These are phyloP conservation scores for Hyppa rectilinea DNA, from an alignment of 2,888 invertebrate species.

Conservation along the genomic window DNA sequence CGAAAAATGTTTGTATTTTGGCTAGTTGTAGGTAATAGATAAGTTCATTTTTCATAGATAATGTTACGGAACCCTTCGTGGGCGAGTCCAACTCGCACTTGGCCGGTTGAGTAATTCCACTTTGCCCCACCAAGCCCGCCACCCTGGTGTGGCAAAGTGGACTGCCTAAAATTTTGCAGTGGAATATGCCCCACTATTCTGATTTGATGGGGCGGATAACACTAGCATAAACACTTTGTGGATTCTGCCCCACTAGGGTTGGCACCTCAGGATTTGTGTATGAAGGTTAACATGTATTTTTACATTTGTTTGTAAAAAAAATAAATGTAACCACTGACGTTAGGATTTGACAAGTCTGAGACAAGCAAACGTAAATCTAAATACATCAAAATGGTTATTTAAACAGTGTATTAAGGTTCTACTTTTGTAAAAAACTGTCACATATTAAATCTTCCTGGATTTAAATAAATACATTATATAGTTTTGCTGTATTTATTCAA, in stretches of 20 bases:
- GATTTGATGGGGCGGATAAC: conserved; percentile 19
- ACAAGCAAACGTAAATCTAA: conserved; percentile 31
- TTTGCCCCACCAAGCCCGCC: too few species aligned
- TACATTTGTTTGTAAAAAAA: conserved; percentile 7
- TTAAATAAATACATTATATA: conserved; percentile 27
- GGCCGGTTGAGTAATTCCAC: too few species aligned
- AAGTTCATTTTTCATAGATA: too few species aligned
- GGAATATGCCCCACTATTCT: conserved; percentile 13
- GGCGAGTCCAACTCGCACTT: too few species aligned
- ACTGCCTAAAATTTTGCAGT: conserved; percentile 2
- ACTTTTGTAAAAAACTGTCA: conserved; percentile 13
- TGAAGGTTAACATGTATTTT: too few species aligned
- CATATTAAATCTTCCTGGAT: conserved; percentile 15
- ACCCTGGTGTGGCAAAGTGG: conserved; percentile 16
- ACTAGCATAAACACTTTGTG: conserved; percentile 33
- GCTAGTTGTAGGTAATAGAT: conserved; percentile 51
- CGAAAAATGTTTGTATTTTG: conserved; percentile 47
- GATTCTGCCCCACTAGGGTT: conserved; percentile 39
- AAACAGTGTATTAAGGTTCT: conserved; percentile 25
- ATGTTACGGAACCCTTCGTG: too few species aligned
- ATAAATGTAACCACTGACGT: conserved; percentile 23
- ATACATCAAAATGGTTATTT: conserved; percentile 31
- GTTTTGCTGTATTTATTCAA: conserved; percentile 32
- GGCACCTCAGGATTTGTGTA: conserved; percentile 27
- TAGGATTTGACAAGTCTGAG: conserved; percentile 30